Conservation (phyloP, 2,113 vertebrate genomes). For the Mobula birostris region DNA sequence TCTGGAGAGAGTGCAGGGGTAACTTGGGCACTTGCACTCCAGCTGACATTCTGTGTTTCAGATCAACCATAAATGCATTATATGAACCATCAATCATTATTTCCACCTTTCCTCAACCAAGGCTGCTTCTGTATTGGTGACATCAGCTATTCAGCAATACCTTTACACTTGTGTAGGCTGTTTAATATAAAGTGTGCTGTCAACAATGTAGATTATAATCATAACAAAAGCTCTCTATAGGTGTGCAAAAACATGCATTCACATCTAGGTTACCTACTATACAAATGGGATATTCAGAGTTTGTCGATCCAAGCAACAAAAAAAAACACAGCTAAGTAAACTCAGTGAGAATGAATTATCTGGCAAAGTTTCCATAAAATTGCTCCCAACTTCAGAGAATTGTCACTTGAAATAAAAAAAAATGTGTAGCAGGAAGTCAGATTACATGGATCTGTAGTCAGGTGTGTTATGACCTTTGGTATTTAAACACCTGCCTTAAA, state of each 20-base stretch:
- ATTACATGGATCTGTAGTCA: background rate
- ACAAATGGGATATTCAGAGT: background rate
- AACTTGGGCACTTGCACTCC: background rate
- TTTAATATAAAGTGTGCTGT: background rate
- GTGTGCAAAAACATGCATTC: background rate
- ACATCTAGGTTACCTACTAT: background rate
- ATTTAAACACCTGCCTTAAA: background rate
- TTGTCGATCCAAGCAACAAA: background rate
- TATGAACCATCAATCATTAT: background rate
- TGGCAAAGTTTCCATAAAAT: background rate
- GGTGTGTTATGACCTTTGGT: background rate
- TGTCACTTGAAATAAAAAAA: background rate
- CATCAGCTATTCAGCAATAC: background rate
- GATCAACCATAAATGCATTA: background rate
- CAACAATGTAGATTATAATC: background rate
- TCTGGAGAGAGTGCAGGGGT: background rate
- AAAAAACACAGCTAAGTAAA: background rate
- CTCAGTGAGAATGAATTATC: background rate
- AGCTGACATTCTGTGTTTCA: background rate
- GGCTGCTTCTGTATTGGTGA: background rate
- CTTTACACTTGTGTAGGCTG: background rate
- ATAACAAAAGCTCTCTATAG: background rate
- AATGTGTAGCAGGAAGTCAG: background rate
- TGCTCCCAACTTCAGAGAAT: background rate
- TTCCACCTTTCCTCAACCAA: background rate